phyloP scores from a whole-genome alignment of 2,113 vertebrate genomes.

The Plestiodon gilberti region DNA sequence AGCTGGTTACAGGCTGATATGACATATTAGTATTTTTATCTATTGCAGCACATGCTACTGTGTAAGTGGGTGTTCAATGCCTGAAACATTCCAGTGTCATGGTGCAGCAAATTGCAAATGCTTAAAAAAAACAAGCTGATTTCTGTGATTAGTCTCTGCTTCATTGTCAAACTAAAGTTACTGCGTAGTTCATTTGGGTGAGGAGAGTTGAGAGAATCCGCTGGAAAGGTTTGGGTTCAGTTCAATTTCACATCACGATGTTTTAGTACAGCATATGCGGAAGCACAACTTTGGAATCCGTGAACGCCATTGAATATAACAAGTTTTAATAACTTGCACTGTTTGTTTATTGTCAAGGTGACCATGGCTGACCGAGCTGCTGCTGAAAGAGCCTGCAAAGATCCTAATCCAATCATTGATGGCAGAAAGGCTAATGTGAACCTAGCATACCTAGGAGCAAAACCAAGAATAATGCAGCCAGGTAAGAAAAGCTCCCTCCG shows the following conservation, averaged over 20 bases:
- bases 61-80: not conserved
- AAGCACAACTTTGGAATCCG: not conserved
- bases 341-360: slow-evolving; percentile 82
- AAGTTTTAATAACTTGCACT: slow-evolving; percentile 14
- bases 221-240: not conserved
- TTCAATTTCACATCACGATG: not conserved
- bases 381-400: slow-evolving; percentile 96
- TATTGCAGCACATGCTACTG: not conserved
- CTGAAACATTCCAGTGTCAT: not conserved
- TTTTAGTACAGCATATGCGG: not conserved
- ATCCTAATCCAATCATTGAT: slow-evolving; percentile 99
- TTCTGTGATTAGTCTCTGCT: not conserved
- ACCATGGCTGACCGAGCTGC: slow-evolving; percentile 97
- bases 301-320: not conserved
- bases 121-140: not conserved
- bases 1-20: slow-evolving; percentile 33
- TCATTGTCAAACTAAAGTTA: not conserved
- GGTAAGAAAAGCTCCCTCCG: slow-evolving; percentile 75
- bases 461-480: slow-evolving; percentile 98
- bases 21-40: slow-evolving; percentile 23
- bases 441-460: slow-evolving; percentile 97
- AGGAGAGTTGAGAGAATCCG: not conserved
- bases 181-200: not conserved
- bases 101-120: not conserved
- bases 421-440: slow-evolving; percentile 99